A percentile compares a stretch with the other conserved stretches of the same genome.
Conservation (phyloP, 2,888 invertebrate species). For the Morpho helenor region DNA sequence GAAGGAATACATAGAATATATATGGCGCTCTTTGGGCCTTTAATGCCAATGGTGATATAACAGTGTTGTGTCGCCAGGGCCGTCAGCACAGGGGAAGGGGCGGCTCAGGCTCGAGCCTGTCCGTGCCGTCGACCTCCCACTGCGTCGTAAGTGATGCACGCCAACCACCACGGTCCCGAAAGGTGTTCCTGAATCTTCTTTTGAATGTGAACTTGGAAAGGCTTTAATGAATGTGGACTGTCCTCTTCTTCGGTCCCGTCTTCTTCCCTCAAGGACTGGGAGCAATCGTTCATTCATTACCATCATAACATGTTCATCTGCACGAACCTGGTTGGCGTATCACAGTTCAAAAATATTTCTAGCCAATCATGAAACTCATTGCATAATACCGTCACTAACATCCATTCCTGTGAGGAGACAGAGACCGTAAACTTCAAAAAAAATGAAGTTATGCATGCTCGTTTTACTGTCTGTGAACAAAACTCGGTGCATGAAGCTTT, state of each 20-base stretch:
- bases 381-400: slow-evolving; percentile 52
- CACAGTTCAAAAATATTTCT: slow-evolving; percentile 46
- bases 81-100: slow-evolving; percentile 83
- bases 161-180: slow-evolving; percentile 52
- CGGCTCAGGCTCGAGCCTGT: slow-evolving; percentile 89
- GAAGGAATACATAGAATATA: slow-evolving; percentile 1
- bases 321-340: slow-evolving; percentile 59
- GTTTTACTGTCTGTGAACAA: slow-evolving; percentile 41
- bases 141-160: slow-evolving; percentile 81
- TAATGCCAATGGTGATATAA: slow-evolving; percentile 47
- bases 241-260: slow-evolving; percentile 57
- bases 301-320: slow-evolving; percentile 57
- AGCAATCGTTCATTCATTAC: slow-evolving; percentile 57
- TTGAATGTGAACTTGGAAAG: slow-evolving; percentile 60
- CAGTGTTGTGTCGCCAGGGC: slow-evolving; percentile 75
- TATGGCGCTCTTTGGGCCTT: slow-evolving; percentile 18
- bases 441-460: slow-evolving; percentile 58
- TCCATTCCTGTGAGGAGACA: slow-evolving; percentile 42
- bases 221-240: slow-evolving; percentile 65
- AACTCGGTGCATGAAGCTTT: slow-evolving; percentile 55
- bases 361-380: slow-evolving; percentile 55
- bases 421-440: slow-evolving; percentile 43
- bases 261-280: slow-evolving; percentile 64
- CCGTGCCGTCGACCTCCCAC: slow-evolving; percentile 88
- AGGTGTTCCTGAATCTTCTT: slow-evolving; percentile 52